Conservation (phyloP, 2,797 vertebrate species). For the Anabas testudineus region DNA sequence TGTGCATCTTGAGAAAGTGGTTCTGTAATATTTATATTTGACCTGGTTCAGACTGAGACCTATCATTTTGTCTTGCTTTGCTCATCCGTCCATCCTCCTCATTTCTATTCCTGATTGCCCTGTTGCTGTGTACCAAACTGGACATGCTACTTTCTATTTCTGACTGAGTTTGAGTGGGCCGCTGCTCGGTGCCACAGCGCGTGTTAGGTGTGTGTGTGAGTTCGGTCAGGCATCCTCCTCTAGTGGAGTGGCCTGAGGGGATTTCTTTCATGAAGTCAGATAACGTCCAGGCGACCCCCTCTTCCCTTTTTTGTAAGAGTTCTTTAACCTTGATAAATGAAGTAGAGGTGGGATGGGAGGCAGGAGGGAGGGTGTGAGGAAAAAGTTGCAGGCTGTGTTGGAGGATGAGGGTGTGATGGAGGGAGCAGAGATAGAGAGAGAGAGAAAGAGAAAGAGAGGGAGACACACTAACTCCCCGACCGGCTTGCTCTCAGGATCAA, state of each 20-base stretch:
- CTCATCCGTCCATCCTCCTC: conserved; percentile 33
- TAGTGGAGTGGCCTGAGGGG: conserved; percentile 82
- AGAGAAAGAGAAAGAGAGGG: conserved; percentile 55
- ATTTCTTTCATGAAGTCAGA: conserved; percentile 88
- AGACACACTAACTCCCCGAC: conserved; percentile 75
- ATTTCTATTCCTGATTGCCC: conserved; percentile 52
- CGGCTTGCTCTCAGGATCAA: conserved; percentile 84
- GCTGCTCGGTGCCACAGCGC: conserved; percentile 53
- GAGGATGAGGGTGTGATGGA: conserved; percentile 66
- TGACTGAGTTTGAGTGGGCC: conserved; percentile 64
- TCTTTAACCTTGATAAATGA: conserved; percentile 89
- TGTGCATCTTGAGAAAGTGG: neutral
- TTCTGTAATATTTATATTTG: neutral
- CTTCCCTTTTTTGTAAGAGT: conserved; percentile 85
- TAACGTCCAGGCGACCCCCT: conserved; percentile 82
- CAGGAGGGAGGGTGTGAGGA: conserved; percentile 29
- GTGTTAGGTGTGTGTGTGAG: conserved; percentile 40
- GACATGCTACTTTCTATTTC: conserved; percentile 67
- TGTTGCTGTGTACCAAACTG: conserved; percentile 53
- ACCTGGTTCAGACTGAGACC: conserved; percentile 20
- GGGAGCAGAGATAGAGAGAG: conserved; percentile 55
- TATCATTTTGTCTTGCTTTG: conserved; percentile 15
- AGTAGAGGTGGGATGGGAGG: conserved; percentile 73
- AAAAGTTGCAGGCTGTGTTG: conserved; percentile 69
- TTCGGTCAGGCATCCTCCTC: conserved; percentile 76